Evolutionary conservation across 2,797 vertebrate genomes (phyloP).

Genomic region (Brotula barbata): DNA sequence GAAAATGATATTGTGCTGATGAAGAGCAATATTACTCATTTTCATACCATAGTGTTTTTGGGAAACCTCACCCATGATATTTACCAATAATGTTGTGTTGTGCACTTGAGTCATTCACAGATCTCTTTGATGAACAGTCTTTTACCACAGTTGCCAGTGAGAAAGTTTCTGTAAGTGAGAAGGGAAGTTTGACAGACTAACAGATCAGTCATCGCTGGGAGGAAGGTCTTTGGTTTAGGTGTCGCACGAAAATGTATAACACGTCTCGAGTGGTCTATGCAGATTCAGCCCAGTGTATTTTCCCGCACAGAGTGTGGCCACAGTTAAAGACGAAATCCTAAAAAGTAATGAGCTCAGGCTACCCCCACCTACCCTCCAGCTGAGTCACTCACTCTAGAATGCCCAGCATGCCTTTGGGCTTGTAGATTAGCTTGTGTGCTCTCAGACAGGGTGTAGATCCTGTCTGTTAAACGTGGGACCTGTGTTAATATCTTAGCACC

Average conservation of each 20-base stretch:
- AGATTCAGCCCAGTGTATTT: conserved; percentile 20
- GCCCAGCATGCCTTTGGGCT: conserved; percentile 57
- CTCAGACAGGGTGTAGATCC: conserved; percentile 6
- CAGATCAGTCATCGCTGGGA: conserved; percentile 38
- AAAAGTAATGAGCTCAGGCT: conserved; percentile 24
- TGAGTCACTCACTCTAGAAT: conserved; percentile 34
- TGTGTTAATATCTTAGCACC: no score
- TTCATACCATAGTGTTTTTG: neutral
- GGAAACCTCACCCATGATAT: conserved; percentile 49
- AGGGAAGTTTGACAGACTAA: conserved; percentile 61
- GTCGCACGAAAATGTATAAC: no score
- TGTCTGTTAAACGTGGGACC: conserved; percentile 13
- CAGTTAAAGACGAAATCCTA: conserved; percentile 12
- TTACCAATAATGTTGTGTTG: conserved; percentile 45
- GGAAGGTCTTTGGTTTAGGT: neutral
- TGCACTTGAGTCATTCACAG: conserved; percentile 33
- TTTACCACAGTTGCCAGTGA: conserved; percentile 10
- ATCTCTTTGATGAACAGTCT: conserved; percentile 29
- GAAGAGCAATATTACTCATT: neutral
- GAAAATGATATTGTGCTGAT: conserved; percentile 11
- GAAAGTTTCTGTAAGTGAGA: conserved; percentile 60
- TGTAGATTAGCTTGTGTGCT: conserved; percentile 17
- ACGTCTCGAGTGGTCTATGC: no score
- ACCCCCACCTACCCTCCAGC: conserved; percentile 17
- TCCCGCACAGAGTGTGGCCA: conserved; percentile 21